Conservation (phyloP, 2,797 vertebrate genomes). For the Aplochiton taeniatus region DNA sequence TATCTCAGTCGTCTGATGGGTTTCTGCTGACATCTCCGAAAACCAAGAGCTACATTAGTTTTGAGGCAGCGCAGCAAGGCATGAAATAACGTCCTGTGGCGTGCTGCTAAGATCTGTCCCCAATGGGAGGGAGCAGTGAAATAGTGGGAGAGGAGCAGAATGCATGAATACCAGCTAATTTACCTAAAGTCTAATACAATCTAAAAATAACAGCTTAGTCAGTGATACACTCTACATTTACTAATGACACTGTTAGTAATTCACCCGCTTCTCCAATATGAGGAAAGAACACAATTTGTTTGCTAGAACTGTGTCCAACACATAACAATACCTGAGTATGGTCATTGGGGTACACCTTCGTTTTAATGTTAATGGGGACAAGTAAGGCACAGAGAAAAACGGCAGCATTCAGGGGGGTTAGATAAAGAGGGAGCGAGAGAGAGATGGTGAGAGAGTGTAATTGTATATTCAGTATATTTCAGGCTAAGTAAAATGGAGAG, state of each 20-base stretch:
- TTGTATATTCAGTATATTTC: constrained; percentile 22
- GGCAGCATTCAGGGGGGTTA: too few relatives aligned
- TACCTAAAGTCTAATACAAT: constrained; percentile 66
- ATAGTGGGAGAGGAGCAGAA: constrained; percentile 47
- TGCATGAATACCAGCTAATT: constrained; percentile 32
- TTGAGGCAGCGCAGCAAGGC: constrained; percentile 80
- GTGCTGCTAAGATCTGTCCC: constrained; percentile 73
- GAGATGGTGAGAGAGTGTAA: not conserved
- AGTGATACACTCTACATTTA: constrained; percentile 64
- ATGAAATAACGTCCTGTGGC: constrained; percentile 85
- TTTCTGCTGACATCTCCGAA: constrained; percentile 63
- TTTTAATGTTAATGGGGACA: too few relatives aligned
- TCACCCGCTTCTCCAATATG: constrained; percentile 2
- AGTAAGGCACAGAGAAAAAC: too few relatives aligned
- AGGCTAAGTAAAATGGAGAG: constrained; percentile 37
- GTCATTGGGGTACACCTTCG: too few relatives aligned
- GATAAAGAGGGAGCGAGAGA: constrained; percentile 24
- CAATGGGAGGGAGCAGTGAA: constrained; percentile 67
- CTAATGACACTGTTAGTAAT: constrained; percentile 63
- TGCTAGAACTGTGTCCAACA: constrained; percentile 11
- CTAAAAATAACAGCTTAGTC: constrained; percentile 76
- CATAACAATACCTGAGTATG: too few relatives aligned
- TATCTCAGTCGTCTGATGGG: constrained; percentile 56
- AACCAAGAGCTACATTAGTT: constrained; percentile 78
- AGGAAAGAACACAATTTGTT: constrained; percentile 9